Evolutionary conservation across 2,888 invertebrate species (phyloP).

Genomic region (Ceramica pisi): DNA sequence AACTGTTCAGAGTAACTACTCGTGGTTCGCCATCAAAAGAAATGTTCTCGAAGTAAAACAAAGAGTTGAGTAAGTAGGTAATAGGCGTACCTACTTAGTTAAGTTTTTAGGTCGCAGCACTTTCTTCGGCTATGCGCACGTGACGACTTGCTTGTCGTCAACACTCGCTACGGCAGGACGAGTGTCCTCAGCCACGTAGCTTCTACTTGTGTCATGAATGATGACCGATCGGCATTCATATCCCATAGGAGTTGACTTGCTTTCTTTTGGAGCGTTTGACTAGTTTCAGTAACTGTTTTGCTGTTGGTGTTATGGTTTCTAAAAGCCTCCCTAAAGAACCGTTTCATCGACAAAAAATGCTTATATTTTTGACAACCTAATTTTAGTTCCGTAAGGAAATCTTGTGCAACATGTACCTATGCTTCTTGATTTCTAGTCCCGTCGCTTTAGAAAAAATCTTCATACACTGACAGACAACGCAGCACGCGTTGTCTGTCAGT

Average conservation of each 20-base stretch:
- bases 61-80: neutral
- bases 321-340: no score
- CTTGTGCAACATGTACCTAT: no score
- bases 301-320: neutral
- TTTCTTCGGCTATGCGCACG: constrained; percentile 47
- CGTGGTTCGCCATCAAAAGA: neutral
- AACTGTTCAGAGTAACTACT: neutral
- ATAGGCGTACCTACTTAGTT: neutral
- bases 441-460: neutral
- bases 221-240: constrained; percentile 1
- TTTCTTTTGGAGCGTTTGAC: constrained; percentile 34
- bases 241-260: constrained; percentile 25
- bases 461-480: no score
- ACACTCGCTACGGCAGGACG: constrained; percentile 10
- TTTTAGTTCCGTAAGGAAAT: no score
- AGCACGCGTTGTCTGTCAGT: neutral
- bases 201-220: neutral
- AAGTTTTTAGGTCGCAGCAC: constrained; percentile 46
- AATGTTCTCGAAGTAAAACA: constrained; percentile 22
- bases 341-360: no score
- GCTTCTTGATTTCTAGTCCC: neutral
- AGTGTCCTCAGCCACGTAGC: constrained; percentile 14
- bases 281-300: constrained; percentile 4
- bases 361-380: no score
- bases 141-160: constrained; percentile 24